phyloP scores from a whole-genome alignment of 2,113 vertebrate species.

The Istiophorus platypterus region DNA sequence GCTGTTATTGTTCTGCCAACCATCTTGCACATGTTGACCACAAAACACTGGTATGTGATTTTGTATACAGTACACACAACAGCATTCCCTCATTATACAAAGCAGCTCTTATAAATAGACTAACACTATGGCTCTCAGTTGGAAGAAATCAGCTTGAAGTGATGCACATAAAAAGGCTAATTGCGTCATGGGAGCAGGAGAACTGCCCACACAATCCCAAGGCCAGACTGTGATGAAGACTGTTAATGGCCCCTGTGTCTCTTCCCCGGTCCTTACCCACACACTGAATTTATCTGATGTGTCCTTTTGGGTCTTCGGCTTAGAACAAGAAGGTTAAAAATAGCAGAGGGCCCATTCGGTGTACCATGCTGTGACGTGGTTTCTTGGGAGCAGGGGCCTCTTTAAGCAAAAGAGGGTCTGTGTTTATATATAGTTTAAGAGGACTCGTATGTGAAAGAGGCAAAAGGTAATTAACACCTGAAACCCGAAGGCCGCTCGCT shows the following conservation, averaged over 20 bases:
- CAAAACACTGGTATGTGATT: slow-evolving; percentile 8
- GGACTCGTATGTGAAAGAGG: slow-evolving; percentile 60
- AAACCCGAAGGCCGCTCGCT: slow-evolving; percentile 51
- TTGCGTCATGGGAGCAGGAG: slow-evolving; percentile 79
- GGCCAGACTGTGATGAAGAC: slow-evolving; percentile 71
- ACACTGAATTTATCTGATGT: slow-evolving; percentile 61
- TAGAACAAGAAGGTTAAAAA: slow-evolving; percentile 71
- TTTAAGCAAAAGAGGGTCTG: slow-evolving; percentile 54
- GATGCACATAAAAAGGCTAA: slow-evolving; percentile 75
- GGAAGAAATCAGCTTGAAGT: slow-evolving; percentile 63
- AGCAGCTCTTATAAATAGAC: slow-evolving; percentile 48
- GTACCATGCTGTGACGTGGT: slow-evolving; percentile 47
- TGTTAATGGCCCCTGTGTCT: slow-evolving; percentile 71
- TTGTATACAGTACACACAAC: slow-evolving; percentile 34
- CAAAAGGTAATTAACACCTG: slow-evolving; percentile 79
- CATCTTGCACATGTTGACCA: slow-evolving; percentile 17
- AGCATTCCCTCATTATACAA: slow-evolving; percentile 10
- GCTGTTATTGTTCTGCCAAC: not conserved
- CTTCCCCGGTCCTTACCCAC: slow-evolving; percentile 54
- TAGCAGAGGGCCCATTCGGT: slow-evolving; percentile 56
- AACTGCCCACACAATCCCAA: slow-evolving; percentile 73
- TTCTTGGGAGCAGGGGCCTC: slow-evolving; percentile 32
- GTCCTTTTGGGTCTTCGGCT: slow-evolving; percentile 60
- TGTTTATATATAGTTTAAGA: slow-evolving; percentile 73
- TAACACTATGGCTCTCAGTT: slow-evolving; percentile 49